Percentiles rank a stretch among this genome's conserved stretches.
phyloP scores from a whole-genome alignment of 2,888 invertebrate species.

The Maniola hyperantus region DNA sequence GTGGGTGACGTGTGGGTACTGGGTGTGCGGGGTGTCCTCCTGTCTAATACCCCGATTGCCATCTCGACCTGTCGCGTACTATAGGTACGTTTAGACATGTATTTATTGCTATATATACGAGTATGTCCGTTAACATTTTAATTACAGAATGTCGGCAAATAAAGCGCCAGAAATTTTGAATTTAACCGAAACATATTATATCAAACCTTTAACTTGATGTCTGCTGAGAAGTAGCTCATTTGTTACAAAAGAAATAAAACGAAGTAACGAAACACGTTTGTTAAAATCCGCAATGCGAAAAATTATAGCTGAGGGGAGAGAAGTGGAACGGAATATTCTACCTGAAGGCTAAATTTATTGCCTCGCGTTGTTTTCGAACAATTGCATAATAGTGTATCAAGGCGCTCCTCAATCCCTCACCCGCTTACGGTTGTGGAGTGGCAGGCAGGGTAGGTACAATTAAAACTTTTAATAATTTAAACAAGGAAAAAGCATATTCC shows the following conservation, averaged over 20 bases:
- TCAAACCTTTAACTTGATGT: constrained; percentile 31
- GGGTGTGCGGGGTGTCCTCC: no score
- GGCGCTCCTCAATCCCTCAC: constrained; percentile 64
- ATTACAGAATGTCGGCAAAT: constrained; percentile 13
- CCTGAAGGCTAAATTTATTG: constrained; percentile 78
- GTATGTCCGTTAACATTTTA: constrained; percentile 4
- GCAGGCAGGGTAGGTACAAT: constrained; percentile 68
- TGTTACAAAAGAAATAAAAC: constrained; percentile 44
- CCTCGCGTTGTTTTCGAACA: constrained; percentile 76
- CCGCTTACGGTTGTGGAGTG: constrained; percentile 70
- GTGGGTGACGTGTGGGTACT: no score
- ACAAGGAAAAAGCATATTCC: constrained; percentile 60
- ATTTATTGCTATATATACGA: not conserved
- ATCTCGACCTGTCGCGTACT: no score
- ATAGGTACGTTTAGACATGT: no score
- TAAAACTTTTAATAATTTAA: constrained; percentile 78
- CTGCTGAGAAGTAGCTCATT: constrained; percentile 38
- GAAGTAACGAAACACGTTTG: constrained; percentile 46
- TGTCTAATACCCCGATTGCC: no score
- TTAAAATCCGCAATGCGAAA: constrained; percentile 79
- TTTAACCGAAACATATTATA: constrained; percentile 21
- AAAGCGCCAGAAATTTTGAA: constrained; percentile 7
- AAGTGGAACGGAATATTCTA: constrained; percentile 72
- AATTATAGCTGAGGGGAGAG: constrained; percentile 72
- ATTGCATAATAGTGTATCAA: constrained; percentile 82